These are phyloP conservation scores for Sebastiscus albofasciatus DNA, from an alignment of 2,797 vertebrate species.

Conservation along the genomic window DNA sequence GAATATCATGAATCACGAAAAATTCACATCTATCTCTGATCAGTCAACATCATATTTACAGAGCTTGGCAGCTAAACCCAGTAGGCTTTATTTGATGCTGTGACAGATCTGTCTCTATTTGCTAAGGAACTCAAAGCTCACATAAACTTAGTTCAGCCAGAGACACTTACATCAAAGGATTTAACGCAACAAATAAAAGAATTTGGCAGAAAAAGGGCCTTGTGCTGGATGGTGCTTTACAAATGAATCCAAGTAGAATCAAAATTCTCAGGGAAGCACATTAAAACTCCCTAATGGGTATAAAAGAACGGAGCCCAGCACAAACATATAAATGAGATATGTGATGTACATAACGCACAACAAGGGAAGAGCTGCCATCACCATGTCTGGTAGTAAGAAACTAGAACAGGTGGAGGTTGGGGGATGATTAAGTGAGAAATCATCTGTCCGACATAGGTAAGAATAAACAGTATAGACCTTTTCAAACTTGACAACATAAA, in stretches of 20 bases:
- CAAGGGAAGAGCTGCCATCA: constrained; percentile 21
- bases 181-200: constrained; percentile 64
- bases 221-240: constrained; percentile 49
- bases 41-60: constrained; percentile 74
- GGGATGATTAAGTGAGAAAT: constrained; percentile 13
- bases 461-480: neutral
- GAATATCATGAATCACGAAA: constrained; percentile 40
- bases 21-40: constrained; percentile 72
- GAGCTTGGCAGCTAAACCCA: constrained; percentile 66
- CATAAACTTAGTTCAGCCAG: constrained; percentile 74
- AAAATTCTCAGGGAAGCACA: constrained; percentile 29
- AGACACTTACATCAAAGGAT: constrained; percentile 66
- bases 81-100: constrained; percentile 69
- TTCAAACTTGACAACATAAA: too few relatives aligned
- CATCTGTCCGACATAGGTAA: neutral
- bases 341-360: constrained; percentile 40
- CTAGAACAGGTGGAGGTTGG: constrained; percentile 25
- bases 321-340: constrained; percentile 34
- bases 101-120: constrained; percentile 74
- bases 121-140: constrained; percentile 68
- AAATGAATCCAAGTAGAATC: constrained; percentile 48
- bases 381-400: constrained; percentile 5
- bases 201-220: constrained; percentile 49
- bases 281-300: constrained; percentile 32
- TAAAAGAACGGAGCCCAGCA: constrained; percentile 15